Base-by-base conservation (phyloP, 2,797 vertebrate species). In the Malurus splendens region DNA sequence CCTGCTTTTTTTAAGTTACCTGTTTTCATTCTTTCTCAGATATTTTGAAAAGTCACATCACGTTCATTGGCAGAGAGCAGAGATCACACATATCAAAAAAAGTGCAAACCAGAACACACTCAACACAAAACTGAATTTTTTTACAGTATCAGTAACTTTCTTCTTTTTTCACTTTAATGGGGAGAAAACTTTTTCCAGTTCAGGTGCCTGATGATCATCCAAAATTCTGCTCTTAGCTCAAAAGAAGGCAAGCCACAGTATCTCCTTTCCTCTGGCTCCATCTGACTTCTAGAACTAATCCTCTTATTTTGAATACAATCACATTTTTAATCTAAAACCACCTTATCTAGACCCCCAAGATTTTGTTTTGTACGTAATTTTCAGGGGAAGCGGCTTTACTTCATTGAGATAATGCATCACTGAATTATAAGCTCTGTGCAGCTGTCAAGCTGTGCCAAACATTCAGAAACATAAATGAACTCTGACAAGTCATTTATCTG, bases 401-500 rank as follows among this genome's bases (percentile, higher is more conserved):
- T 95, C 93, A 88, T 15, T 92, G 90, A 96, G 92, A 87, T 87
- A 95, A 95, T 89, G 61, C 88, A 90, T 71, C n/a, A 39, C 72
- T 77, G 95, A 96, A 96, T 96, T 96, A 93, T 56, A 94, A 95
- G 36, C 44, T 94, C 90, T 73, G 17, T 83, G 85, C 84, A 95
- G 75, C 95, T 97, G 96, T 96, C 96, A 96, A 45, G 96, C 92
- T 95, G 80, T 89, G 73, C 79, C 83, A 93, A 89, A 87, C 36
- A 89, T 94, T 91, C 82, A 82, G 73, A 93, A 96, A 95, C 71
- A 93, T 51, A 97, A 96, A 97, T 97, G 91, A 96, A 95, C 95
- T 96, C 89, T 97, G 96, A 95, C 94, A 96, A 94, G 86, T 76
- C 87, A 94, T 95, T 96, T 95, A 93, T 93, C 92, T 91, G 77